Evolutionary conservation across 2,888 invertebrate species (phyloP).

Genomic region (Tanaodytes sp.): DNA sequence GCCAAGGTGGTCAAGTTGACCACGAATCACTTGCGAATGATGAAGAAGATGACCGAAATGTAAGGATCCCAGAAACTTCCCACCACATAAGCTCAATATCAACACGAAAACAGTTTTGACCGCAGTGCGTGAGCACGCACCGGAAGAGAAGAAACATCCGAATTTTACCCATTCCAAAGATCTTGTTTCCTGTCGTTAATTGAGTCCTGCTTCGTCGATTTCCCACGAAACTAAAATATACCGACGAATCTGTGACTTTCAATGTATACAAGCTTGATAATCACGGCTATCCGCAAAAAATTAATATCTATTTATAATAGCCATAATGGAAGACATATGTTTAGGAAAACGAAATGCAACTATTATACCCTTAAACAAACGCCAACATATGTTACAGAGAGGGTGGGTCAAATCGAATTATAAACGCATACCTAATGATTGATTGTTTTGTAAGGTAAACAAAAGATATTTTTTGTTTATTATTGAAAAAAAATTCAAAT

Average conservation of each 20-base stretch:
- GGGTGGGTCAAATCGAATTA: slow-evolving; percentile 2
- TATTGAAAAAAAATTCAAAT: too few species aligned
- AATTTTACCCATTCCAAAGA: slow-evolving; percentile 47
- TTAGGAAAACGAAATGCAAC: slow-evolving; percentile 1
- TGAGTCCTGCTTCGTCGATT: slow-evolving; percentile 17
- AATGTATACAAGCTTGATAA: neutral
- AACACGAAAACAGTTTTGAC: slow-evolving; percentile 41
- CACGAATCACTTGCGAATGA: slow-evolving; percentile 64
- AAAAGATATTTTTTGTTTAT: too few species aligned
- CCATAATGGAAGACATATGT: slow-evolving; percentile 8
- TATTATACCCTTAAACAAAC: neutral
- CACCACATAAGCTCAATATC: slow-evolving; percentile 58
- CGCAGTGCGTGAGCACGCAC: slow-evolving; percentile 64
- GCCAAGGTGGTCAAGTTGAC: slow-evolving; percentile 62
- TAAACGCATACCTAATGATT: neutral
- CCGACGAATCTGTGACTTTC: slow-evolving; percentile 13
- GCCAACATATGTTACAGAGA: slow-evolving; percentile 15
- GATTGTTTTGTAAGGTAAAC: too few species aligned
- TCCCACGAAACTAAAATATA: slow-evolving; percentile 46
- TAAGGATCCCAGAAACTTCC: slow-evolving; percentile 60
- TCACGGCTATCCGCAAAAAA: neutral
- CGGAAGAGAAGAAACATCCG: slow-evolving; percentile 59
- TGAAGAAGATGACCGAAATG: slow-evolving; percentile 64
- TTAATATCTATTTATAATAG: too few species aligned
- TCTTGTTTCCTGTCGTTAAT: slow-evolving; percentile 41